Evolutionary conservation across 2,797 vertebrate genomes (phyloP).

Genomic region (Alca torda): DNA sequence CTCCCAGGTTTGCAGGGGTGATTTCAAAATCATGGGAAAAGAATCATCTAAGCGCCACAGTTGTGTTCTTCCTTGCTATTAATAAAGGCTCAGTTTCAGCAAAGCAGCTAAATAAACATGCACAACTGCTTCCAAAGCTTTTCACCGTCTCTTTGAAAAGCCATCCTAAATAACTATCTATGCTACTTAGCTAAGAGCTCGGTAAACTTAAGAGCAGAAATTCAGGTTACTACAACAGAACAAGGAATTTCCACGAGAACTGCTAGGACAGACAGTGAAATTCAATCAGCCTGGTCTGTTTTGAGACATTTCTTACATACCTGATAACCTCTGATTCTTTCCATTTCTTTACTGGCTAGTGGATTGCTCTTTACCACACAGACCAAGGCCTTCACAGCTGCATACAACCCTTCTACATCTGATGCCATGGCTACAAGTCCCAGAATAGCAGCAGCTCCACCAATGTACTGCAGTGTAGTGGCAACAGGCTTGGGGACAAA

Average conservation of each 20-base stretch:
- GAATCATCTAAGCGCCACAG: not conserved
- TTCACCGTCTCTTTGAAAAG: not conserved
- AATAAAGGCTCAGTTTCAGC: not conserved
- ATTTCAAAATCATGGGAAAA: not conserved
- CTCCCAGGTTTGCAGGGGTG: not conserved
- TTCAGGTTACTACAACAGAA: not conserved
- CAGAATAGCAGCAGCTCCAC: conserved; percentile 95
- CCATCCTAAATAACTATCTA: not conserved
- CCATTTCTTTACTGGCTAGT: conserved; percentile 98
- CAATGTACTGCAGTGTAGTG: conserved; percentile 94
- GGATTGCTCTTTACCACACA: conserved; percentile 98
- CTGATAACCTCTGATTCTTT: conserved; percentile 98
- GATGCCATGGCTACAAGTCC: conserved; percentile 98
- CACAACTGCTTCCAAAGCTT: not conserved
- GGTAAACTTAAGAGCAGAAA: not conserved
- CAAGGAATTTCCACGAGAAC: not conserved
- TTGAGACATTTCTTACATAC: conserved; percentile 67
- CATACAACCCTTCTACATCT: conserved; percentile 96
- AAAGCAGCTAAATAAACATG: not conserved
- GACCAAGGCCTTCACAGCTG: conserved; percentile 96
- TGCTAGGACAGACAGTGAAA: not conserved
- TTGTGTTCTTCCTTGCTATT: not conserved
- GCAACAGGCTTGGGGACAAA: conserved; percentile 96
- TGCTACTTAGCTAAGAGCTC: not conserved
- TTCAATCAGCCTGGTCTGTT: not conserved